These are phyloP conservation scores for Momotus momota DNA, from an alignment of 2,797 vertebrate species.

Conservation along the genomic window DNA sequence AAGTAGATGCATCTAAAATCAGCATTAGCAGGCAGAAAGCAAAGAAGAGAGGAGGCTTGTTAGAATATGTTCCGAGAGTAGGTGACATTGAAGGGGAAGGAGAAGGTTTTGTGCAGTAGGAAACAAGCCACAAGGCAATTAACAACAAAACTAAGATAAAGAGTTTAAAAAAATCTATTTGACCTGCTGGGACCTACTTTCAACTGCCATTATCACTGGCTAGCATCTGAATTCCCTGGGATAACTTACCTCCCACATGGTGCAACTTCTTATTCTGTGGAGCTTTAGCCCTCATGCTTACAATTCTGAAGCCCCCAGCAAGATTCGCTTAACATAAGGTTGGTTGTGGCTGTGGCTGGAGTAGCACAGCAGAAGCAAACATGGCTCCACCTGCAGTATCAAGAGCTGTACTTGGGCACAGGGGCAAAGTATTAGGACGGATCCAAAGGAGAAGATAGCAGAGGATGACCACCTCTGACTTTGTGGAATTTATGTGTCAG, in stretches of 20 bases:
- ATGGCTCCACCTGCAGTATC: background rate
- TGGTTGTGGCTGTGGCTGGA: background rate
- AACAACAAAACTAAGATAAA: background rate
- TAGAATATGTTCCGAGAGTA: fast-evolving
- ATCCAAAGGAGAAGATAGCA: background rate
- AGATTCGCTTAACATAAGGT: fast-evolving
- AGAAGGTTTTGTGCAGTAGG: background rate
- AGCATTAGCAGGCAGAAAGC: background rate
- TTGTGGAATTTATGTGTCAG: background rate
- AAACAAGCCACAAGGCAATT: background rate
- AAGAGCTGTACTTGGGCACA: background rate
- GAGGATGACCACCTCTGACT: background rate
- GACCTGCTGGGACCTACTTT: background rate
- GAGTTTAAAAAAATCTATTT: background rate
- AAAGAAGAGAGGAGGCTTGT: background rate
- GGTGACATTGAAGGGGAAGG: background rate
- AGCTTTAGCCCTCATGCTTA: background rate
- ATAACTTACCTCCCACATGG: background rate
- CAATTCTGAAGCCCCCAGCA: background rate
- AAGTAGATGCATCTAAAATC: background rate
- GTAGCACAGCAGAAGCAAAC: background rate
- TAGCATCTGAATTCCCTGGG: background rate
- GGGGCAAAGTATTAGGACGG: fast-evolving
- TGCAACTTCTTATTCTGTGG: background rate
- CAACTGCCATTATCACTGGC: background rate